Evolutionary conservation across 2,113 vertebrate species (phyloP), one percentile per base, ranked within the genome.

Genomic region (Halichoeres trimaculatus): DNA sequence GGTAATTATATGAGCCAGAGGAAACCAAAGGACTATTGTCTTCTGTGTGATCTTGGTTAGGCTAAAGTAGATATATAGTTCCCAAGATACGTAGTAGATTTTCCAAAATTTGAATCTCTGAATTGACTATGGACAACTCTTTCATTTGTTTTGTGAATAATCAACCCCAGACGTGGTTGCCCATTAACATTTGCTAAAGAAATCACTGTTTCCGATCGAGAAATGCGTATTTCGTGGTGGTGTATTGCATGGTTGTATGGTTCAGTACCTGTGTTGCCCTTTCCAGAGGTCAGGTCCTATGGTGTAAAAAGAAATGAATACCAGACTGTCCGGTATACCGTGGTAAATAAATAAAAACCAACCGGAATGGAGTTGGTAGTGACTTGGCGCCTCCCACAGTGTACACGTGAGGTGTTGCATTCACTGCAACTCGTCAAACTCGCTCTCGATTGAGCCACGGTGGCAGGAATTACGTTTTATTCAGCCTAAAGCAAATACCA

Each of bases 201-300:
- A 19, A 19, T 19, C 16, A 17, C 14, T 41, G 40, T 12, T 14
- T 41, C 14, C 12, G 12, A 41, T 41, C 5, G 13, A 41, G 2
- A 40, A 40, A 40, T 12, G 2, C 13, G 13, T 4, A 41, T 14
- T 14, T 14, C 30, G 3, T 30, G 30, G 3, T 30, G 30, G 30
- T 30, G 30, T 30, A 30, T 6, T 4, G 30, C 30, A 30, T 41
- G 3, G 4, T 19, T 59, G 19, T 17, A 36, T 36, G 9, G 8
- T 4, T 74, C 51, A 14, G 10, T 83, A 90, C 89, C 87, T 86
- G 70, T 14, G 80, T 65, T 80, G 74, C 19, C 72, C 76, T 74
- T 77, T 80, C n/a, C 12, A 22, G 7, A 17, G 41, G 53, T 68
- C 75, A 35, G 56, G 10, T 74, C 41, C 9, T 17, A 1, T 20